Base-by-base conservation (phyloP, 2,888 invertebrate species). In the Masnerella sp. region DNA sequence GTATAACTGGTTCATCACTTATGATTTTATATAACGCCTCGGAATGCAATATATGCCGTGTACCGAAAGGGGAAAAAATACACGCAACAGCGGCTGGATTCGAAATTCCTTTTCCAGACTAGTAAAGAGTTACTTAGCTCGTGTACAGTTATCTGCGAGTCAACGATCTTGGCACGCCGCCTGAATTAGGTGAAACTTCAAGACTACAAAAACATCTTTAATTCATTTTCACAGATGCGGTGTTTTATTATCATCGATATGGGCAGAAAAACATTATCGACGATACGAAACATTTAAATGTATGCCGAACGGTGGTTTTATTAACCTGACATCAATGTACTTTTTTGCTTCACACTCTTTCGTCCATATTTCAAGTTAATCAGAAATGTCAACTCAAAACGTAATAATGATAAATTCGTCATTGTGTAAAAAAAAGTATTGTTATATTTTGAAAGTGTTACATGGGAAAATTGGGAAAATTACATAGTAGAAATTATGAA, bases 111-210 rank as follows among this genome's bases (percentile, higher is more conserved):
- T 74, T 78, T 80, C 74, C 80, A 65, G 76, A 78, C 78, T 79
- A 74, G 75, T 51, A 71, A 75, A 73, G 77, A 78, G 76, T 64
- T 70, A 58, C 70, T 64, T 59, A 78, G 76, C 70, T 74, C 52
- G 52, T 68, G 71, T 83, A 83, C 83, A 82, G 83, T 83, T 83
- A 83, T 74, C 56, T 72, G 58, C 75, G 81, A 83, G 83, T 83
- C 83, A 82, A 83, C 75, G 83, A 79, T 81, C 82, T 81, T 78
- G 75, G 78, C 75, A 79, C 68, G 79, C 74, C 73, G 78, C 69
- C 78, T 80, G 80, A 77, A 81, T 83, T 80, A 78, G 78, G 70
- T 78, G 77, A 83, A 82, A 83, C 81, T 81, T 78, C 79, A 81
- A 49, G 30, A 68, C 58, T 54, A 54, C 38, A 61, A 61, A 61